Evolutionary conservation across 1,140 invertebrate genomes (phyloP), one percentile per base, ranked within the genome.

Genomic region (Meloidogyne chitwoodi): DNA sequence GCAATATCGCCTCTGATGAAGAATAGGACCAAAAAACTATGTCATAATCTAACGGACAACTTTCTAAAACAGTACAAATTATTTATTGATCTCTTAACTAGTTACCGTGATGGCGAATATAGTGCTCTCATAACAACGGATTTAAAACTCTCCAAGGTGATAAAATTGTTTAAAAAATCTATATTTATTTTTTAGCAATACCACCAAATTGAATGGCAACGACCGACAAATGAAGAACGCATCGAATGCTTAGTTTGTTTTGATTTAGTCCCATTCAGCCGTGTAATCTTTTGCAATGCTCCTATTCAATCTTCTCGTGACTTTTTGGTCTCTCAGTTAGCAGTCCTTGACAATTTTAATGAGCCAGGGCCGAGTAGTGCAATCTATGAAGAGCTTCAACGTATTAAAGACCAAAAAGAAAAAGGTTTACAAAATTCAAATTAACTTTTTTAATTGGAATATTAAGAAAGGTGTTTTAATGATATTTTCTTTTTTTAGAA

Each of bases 171-270:
- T 48, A 24, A 26, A 2, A 2, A 16, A 10, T 19, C 5, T 29
- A n/a, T 62, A 24, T 77, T 77, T 14, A 24, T 31, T 34, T 24
- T 73, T 64, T 68, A 77, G 76, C 22, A 77, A 29, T 48, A 74
- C n/a, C 29, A 34, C 64, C 63, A 48, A 41, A 34, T 76, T 67
- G 26, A 38, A 27, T 68, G 29, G 34, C 22, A 61, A 19, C 63
- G 62, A 19, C 31, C 67, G 12, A 38, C 77, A 10, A 38, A 67
- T 5, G 76, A 77, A n/a, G 63, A 77, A 29, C 31, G 27, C 1
- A 41, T 76, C 2, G 74, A 77, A 61, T 77, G 76, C 6, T 27
- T 73, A 24, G 76, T 77, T 26, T 77, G 76, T 22, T 77, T 66
- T 41, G 76, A 77, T n/a, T 44, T 34, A 10, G 16, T 62, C 16